phyloP scores from a whole-genome alignment of 2,888 invertebrate species.

The Halictus ligatus region DNA sequence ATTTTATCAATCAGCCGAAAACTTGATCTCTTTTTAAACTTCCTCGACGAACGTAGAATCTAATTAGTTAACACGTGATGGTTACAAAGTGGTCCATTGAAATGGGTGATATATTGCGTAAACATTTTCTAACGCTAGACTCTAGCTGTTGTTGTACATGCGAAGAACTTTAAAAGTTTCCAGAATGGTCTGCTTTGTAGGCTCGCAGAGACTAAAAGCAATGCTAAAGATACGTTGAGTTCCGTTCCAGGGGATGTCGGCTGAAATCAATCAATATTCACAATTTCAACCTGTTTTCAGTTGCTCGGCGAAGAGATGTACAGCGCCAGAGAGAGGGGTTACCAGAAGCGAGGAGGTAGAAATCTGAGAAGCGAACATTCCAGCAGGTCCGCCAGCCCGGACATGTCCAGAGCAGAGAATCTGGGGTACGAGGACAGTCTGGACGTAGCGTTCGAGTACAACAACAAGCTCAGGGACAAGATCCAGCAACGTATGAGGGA shows the following conservation, averaged over 20 bases:
- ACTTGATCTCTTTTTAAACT: background rate
- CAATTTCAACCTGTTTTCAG: slow-evolving; percentile 66
- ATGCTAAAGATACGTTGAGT: background rate
- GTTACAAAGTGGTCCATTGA: slow-evolving; percentile 25
- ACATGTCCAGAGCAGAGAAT: slow-evolving; percentile 76
- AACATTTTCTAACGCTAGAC: background rate
- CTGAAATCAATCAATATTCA: slow-evolving; percentile 9
- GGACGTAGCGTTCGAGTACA: slow-evolving; percentile 82
- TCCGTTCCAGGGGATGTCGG: background rate
- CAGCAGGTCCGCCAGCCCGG: slow-evolving; percentile 79
- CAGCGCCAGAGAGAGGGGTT: slow-evolving; percentile 76
- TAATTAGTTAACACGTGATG: slow-evolving; percentile 4
- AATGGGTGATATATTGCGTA: background rate
- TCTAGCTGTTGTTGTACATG: too few relatives aligned
- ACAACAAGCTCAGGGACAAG: slow-evolving; percentile 82
- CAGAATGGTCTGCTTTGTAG: slow-evolving; percentile 25
- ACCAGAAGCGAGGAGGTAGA: slow-evolving; percentile 68
- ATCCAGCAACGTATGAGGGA: slow-evolving; percentile 83
- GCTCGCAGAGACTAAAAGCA: background rate
- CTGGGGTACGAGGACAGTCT: slow-evolving; percentile 82
- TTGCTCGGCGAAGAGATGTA: slow-evolving; percentile 82
- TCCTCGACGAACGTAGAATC: background rate
- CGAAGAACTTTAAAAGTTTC: background rate
- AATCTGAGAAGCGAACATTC: slow-evolving; percentile 72
- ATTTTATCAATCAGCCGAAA: background rate